These are phyloP conservation scores for Cydia pomonella DNA, from an alignment of 1,140 invertebrate genomes.

Conservation along the genomic window DNA sequence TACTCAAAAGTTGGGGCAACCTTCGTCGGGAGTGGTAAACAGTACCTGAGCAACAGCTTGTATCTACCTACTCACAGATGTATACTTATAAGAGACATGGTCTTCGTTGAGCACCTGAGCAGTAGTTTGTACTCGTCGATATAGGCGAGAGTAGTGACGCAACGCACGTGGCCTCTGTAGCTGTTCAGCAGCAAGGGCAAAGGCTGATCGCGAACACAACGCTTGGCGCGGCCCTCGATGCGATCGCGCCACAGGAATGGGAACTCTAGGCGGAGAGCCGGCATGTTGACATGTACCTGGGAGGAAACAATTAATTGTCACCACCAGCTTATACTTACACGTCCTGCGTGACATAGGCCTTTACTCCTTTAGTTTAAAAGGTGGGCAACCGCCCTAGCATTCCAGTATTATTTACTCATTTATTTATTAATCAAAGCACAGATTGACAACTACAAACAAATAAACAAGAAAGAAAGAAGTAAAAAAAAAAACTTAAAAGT, in stretches of 20 bases:
- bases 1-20: too few species aligned
- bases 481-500: too few species aligned
- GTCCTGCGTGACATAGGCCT: not conserved
- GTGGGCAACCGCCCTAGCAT: too few species aligned
- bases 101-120: conserved; percentile 75
- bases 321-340: not conserved
- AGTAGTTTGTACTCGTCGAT: conserved; percentile 82
- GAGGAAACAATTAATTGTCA: too few species aligned
- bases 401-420: too few species aligned
- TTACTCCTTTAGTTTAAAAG: too few species aligned
- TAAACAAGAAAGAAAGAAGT: too few species aligned
- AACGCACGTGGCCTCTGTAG: conserved; percentile 82
- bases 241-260: conserved; percentile 86
- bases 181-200: conserved; percentile 85
- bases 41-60: not conserved
- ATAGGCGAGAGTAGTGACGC: conserved; percentile 82
- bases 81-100: too few species aligned
- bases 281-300: conserved; percentile 80
- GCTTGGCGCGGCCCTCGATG: conserved; percentile 83
- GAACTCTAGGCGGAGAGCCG: conserved; percentile 83
- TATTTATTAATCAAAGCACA: too few species aligned
- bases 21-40: not conserved
- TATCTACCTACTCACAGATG: too few species aligned
- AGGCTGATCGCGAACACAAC: conserved; percentile 81
- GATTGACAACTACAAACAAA: too few species aligned